Evolutionary conservation across 1,140 invertebrate genomes (phyloP), one percentile per base, ranked within the genome.

Genomic region (Danaus plexippus): DNA sequence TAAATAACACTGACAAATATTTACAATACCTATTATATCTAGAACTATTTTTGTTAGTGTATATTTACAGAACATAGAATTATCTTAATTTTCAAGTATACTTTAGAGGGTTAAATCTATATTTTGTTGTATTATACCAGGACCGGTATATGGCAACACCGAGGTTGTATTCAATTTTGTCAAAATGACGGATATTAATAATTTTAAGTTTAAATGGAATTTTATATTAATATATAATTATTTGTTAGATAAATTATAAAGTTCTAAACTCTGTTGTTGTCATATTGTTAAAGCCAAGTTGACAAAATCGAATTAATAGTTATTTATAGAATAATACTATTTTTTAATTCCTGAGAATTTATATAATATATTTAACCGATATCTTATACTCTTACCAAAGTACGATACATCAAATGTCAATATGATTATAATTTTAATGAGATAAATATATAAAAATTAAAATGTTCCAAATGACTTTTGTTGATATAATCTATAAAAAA

Each of bases 1-100:
- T 77, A 68, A 71, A 74, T 80, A 80, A 85, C 82, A 82, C 70
- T 73, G 77, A 82, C 72, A 72, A 74, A 64, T 80, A 80, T 85
- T 73, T 81, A 81, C 76, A 85, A 66, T 66, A 63, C 43, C 56
- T 73, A 67, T 62, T 54, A 63, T 52, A 53, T 9, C 66, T 69
- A 71, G 63, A 41, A 22, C 54, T 57, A 58, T 43, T 59, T 50
- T 59, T 44, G 43, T 46, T 42, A 62, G 52, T 63, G 60, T 66
- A 71, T 79, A 83, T 83, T 69, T 78, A 80, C 78, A 68, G 67
- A 57, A 71, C 76, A 82, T 58, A 74, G 63, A 69, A 73, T 74
- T 69, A 70, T 57, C 63, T 73, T 63, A 71, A 52, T 67, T 60
- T 66, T 66, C 60, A 73, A 81, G 71, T 79, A 83, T 83, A 79